Evolutionary conservation across 2,113 vertebrate species (phyloP).

Genomic region (Lichenostomus cassidix): DNA sequence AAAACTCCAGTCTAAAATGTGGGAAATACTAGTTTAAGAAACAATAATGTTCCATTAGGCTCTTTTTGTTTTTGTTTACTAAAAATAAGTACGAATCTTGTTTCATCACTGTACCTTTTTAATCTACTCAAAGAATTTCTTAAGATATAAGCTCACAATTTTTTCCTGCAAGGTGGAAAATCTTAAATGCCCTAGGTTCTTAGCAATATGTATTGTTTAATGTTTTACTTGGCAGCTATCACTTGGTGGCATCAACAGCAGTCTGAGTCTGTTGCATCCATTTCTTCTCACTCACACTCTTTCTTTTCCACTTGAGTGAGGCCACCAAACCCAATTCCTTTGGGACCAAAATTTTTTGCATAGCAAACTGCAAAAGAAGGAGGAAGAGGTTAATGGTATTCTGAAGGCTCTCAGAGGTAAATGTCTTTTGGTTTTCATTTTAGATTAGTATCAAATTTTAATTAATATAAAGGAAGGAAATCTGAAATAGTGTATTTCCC

Average conservation of each 20-base stretch:
- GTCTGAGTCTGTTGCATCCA: neutral
- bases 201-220: neutral
- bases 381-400: neutral
- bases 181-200: neutral
- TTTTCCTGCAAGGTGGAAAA: neutral
- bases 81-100: neutral
- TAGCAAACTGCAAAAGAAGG: conserved; percentile 85
- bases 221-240: neutral
- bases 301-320: conserved; percentile 85
- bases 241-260: neutral
- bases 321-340: conserved; percentile 92
- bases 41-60: neutral
- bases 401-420: neutral
- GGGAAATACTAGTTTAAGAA: neutral
- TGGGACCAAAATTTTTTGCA: conserved; percentile 95
- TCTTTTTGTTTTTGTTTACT: neutral
- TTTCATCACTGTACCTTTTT: neutral
- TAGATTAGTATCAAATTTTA: neutral
- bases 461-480: neutral
- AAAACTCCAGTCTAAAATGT: neutral
- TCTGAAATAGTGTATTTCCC: neutral
- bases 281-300: conserved; percentile 64
- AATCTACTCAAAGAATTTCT: neutral
- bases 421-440: neutral
- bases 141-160: neutral